Percentiles rank a stretch among this genome's conserved stretches.
phyloP scores from a whole-genome alignment of 2,797 vertebrate species.

The Echiichthys vipera region DNA sequence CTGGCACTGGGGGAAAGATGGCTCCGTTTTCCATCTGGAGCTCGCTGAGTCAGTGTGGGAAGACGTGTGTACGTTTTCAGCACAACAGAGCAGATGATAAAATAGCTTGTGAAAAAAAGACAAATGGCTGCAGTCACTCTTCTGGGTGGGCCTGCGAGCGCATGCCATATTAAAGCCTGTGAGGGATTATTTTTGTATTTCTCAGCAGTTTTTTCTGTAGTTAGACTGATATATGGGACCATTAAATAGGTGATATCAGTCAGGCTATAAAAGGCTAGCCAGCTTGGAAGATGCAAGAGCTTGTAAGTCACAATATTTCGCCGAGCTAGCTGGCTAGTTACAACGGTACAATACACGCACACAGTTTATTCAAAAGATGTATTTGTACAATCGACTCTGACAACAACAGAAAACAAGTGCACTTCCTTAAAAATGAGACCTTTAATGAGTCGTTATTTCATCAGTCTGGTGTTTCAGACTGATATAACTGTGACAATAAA shows the following conservation, averaged over 20 bases:
- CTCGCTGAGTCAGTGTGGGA: constrained; percentile 64
- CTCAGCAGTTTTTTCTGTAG: constrained; percentile 65
- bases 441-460: not conserved
- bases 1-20: constrained; percentile 35
- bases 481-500: constrained; percentile 1
- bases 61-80: constrained; percentile 68
- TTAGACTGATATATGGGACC: constrained; percentile 57
- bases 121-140: constrained; percentile 64
- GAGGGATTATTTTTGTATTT: constrained; percentile 69
- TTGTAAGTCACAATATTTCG: not conserved
- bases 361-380: not conserved
- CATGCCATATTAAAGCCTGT: constrained; percentile 65
- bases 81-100: constrained; percentile 66
- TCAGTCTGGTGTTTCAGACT: not conserved
- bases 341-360: not conserved
- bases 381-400: not conserved
- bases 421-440: not conserved
- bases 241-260: constrained; percentile 47
- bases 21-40: constrained; percentile 75
- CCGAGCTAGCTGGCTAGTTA: not conserved
- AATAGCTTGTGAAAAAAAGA: constrained; percentile 71
- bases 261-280: not conserved
- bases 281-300: not conserved
- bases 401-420: not conserved
- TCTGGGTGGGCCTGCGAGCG: constrained; percentile 80